Conservation (phyloP, 2,113 vertebrate genomes). For the Seriola dumerili region DNA sequence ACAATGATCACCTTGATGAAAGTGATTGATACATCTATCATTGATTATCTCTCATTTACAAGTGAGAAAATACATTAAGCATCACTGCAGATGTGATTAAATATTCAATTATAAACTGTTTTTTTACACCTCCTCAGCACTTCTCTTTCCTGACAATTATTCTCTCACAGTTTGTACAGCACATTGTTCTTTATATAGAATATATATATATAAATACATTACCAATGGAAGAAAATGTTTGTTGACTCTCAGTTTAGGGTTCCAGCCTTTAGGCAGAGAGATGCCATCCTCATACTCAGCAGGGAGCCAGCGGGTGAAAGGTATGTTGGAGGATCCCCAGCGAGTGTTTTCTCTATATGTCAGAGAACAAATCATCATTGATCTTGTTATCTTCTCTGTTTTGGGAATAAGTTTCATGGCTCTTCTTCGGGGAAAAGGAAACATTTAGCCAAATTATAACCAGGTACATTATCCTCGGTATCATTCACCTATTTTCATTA, state of each 20-base stretch:
- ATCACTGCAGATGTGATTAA: background rate
- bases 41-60: background rate
- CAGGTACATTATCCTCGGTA: background rate
- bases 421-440: too few species aligned
- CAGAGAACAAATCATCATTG: background rate
- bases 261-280: constrained; percentile 85
- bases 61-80: background rate
- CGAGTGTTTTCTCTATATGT: constrained; percentile 78
- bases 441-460: too few species aligned
- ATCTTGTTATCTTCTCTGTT: background rate
- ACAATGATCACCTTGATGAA: background rate
- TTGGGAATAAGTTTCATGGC: too few species aligned
- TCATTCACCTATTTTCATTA: background rate
- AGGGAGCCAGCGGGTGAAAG: constrained; percentile 87
- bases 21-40: background rate
- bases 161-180: background rate
- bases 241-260: constrained; percentile 17
- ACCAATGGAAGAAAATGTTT: constrained; percentile 85
- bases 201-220: constrained; percentile 19
- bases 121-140: background rate
- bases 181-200: background rate
- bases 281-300: constrained; percentile 86
- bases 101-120: background rate
- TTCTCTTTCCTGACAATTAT: background rate
- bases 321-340: constrained; percentile 86